Conservation (phyloP, 1,140 invertebrate species). For the Mylabris phalerata region DNA sequence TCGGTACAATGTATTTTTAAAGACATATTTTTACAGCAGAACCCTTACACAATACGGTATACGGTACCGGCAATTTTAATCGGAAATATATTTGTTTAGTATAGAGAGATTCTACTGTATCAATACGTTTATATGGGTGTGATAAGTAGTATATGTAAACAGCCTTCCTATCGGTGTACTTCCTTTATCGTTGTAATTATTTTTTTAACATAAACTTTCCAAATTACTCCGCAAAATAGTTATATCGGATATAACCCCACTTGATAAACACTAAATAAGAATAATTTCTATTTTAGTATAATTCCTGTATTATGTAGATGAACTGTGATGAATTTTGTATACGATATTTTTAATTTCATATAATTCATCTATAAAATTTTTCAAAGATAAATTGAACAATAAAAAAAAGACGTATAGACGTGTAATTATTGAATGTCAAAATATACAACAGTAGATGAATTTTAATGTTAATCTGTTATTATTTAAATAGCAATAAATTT, state of each 20-base stretch:
- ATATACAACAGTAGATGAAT: conserved; percentile 3
- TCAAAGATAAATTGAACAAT: not conserved
- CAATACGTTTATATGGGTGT: not conserved
- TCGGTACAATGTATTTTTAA: too few relatives aligned
- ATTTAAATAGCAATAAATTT: conserved; percentile 14
- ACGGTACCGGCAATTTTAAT: too few relatives aligned
- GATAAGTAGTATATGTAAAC: not conserved
- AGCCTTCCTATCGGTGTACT: not conserved
- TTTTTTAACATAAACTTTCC: not conserved
- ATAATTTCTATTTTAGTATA: conserved; percentile 3
- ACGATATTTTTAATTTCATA: conserved; percentile 14
- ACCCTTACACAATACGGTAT: too few relatives aligned
- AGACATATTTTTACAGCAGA: too few relatives aligned
- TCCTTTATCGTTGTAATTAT: not conserved
- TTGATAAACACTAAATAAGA: conserved; percentile 14
- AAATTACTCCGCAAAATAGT: not conserved
- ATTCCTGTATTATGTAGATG: conserved; percentile 14
- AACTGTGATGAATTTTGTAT: conserved; percentile 28
- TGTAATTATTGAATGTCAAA: conserved; percentile 6
- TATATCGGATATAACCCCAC: conserved; percentile 11
- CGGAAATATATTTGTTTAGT: too few relatives aligned
- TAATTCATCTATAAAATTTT: too few relatives aligned
- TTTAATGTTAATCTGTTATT: conserved; percentile 9
- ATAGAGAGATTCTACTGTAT: too few relatives aligned
- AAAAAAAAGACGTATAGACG: conserved; percentile 2